Evolutionary conservation across 1,140 invertebrate genomes (phyloP), one percentile per base, ranked within the genome.

Genomic region (Drosophila bocki): DNA sequence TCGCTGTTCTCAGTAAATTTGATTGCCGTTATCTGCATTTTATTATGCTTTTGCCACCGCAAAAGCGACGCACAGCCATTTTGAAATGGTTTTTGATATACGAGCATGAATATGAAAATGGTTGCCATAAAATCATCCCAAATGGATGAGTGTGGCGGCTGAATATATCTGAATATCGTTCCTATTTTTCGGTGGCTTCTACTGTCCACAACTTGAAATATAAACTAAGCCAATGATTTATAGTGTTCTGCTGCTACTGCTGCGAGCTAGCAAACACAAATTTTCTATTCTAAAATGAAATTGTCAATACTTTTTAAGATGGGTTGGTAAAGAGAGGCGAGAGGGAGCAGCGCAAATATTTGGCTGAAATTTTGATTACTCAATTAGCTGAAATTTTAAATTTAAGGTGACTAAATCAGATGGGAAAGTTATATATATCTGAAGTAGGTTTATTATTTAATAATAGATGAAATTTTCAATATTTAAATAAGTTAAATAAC

Each of bases 21-120:
- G 82, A 88, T 85, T 88, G 84, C 84, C 69, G 74, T 78, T 88
- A 90, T 85, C 84, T 88, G 84, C 78, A 85, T 90, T 90, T 88
- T 88, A 88, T 88, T 88, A 81, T 84, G 81, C 81, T 80, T 75
- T 68, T 75, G 74, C 61, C 57, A 82, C 79, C 65, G 79, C 79
- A 82, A 57, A 65, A 80, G 71, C 64, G 32, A 71, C 69, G 71
- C 71, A 65, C 74, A 64, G 75, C 60, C 82, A 77, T 77, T 88
- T 45, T 60, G 47, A 88, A 87, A 80, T 88, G 84, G 68, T 61
- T 88, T 83, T 82, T 87, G 84, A 87, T 87, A 87, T 77, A 87
- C 80, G 84, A 72, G 65, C 72, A 75, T 76, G 68, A 84, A 61
- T 79, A 76, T 71, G 57, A 79, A 78, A 80, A 68, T 68, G 70